Base-by-base conservation (phyloP, 2,113 vertebrate species). In the Catharus minimus region DNA sequence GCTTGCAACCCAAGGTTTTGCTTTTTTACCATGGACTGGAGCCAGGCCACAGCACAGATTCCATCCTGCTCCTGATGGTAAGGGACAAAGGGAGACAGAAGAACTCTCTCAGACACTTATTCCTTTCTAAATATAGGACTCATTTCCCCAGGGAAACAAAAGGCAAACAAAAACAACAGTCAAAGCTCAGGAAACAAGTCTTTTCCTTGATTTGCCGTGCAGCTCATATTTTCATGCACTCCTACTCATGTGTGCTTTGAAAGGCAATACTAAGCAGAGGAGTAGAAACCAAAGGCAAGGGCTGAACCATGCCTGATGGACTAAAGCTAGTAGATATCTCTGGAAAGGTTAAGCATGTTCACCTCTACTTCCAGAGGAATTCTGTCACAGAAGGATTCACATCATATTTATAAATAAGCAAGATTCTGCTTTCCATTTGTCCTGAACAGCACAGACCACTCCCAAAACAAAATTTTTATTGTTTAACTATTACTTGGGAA, bases 1-100 rank as follows among this genome's bases (percentile, higher is more conserved):
- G 47, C 19, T 50, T 86, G 23, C 21, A 38, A 66, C 5, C 7
- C 0, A 0, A 50, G 22, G n/a, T 32, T 77, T 61, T 81, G 33
- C n/a, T 90, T 77, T 50, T 8, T 66, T 77, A 18, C 23, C 10
- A 2, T n/a, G 30, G 52, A 32, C 33, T 46, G 15, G 21, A 33
- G 38, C 28, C 69, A 86, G 43, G 33, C 69, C 52, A 71, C 28
- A 47, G 56, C 30, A 90, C 24, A 71, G 21, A 84, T 74, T 89
- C 17, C 55, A 77, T 41, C 6, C 50, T 9, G 2, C 6, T 71
- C 17, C 16, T 13, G 3, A 26, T 33, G 20, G 26, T 28, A 66
- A 74, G 47, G n/a, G 33, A 61, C 2, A 5, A 47, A 52, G 6
- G 32, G 21, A 69, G 19, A 15, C 18, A 23, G 10, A 6, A 77